Base-by-base conservation (phyloP, 2,113 vertebrate species). In the Dipodomys merriami region DNA sequence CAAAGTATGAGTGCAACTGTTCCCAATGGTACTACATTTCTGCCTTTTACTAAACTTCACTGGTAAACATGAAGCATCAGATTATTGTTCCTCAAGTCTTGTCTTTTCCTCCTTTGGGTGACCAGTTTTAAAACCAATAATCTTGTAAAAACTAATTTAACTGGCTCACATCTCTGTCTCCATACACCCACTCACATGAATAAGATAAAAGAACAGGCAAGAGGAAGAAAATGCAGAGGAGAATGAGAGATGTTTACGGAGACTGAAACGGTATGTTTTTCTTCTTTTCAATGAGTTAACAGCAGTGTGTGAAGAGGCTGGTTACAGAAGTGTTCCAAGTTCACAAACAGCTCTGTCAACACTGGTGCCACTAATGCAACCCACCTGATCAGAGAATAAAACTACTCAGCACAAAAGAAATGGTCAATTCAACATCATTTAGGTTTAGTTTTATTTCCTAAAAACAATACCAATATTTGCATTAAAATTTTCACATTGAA, bases 181-280 rank as follows among this genome's bases (percentile, higher is more conserved):
- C 35, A 67, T 83, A 94, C 27, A 53, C 49, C n/a, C 35, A 62
- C 64, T 10, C 5, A 7, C 18, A 19, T 25, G 25, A 83, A 29
- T 88, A 67, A 67, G 73, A 69, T 29, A 74, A 94, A 91, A 71
- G 49, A 89, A 90, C 4, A 95, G 72, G n/a, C 57, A 71, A 93
- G 33, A 93, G 57, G 82, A 80, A 77, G 73, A 93, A 35, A 93
- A 49, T 6, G 82, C 0, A 1, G 65, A 78, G 87, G 88, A 60
- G 73, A 73, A 93, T 67, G 88, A 92, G 15, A 35, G 93, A 80
- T 77, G 60, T 98, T 98, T 98, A 96, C 97, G 97, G 88, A 94
- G 86, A 95, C 92, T 49, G 89, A 94, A 96, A 95, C 64, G 81
- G 95, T 96, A 95, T 94, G 95, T 33, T 90, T 72, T 93, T 95